Percentiles rank a stretch among this genome's conserved stretches.
Evolutionary conservation across 2,113 vertebrate genomes (phyloP).

Genomic region (Cacatua alba): DNA sequence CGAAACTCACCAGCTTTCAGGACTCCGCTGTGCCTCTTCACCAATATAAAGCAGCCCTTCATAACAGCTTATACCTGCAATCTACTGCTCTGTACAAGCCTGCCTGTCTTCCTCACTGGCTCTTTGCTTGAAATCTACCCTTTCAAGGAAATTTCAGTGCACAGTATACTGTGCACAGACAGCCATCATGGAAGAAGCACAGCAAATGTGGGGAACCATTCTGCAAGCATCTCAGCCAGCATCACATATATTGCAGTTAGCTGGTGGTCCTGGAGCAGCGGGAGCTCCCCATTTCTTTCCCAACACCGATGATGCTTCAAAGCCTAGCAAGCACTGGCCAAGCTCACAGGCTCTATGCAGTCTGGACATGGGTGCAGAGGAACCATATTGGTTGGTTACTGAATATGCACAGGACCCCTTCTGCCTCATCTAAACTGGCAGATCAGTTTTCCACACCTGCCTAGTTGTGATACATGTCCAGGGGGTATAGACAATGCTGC

Average conservation of each 20-base stretch:
- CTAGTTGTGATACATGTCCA: rapidly evolving
- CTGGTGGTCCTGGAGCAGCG: not conserved
- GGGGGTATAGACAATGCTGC: not conserved
- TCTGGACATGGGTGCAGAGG: not conserved
- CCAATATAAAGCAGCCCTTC: not conserved
- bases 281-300: not conserved
- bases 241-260: rapidly evolving
- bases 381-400: not conserved
- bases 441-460: not conserved
- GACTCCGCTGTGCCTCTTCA: not conserved
- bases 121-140: not conserved
- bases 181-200: rapidly evolving
- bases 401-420: not conserved
- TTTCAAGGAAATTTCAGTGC: not conserved
- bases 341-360: not conserved
- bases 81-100: not conserved
- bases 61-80: not conserved
- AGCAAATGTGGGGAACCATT: not conserved
- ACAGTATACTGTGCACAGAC: not conserved
- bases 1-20: not conserved
- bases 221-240: not conserved
- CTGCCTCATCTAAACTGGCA: not conserved
- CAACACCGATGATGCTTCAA: not conserved
- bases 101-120: not conserved
- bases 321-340: not conserved